Evolutionary conservation across 2,888 invertebrate species (phyloP).

Genomic region (Nomada goodeniana): DNA sequence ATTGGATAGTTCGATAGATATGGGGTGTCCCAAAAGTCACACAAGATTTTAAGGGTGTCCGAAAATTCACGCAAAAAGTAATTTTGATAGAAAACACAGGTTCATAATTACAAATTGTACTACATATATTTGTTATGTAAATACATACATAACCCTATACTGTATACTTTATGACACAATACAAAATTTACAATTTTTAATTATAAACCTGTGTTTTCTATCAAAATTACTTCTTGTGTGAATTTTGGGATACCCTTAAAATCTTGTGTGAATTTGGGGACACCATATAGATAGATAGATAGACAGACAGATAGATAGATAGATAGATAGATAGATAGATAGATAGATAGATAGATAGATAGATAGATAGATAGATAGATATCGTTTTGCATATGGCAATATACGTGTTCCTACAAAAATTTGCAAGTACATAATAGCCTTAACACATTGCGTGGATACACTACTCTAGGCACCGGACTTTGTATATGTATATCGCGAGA

Average conservation of each 20-base stretch:
- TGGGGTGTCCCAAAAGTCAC: not conserved
- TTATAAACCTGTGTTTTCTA: too few relatives aligned
- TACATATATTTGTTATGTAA: too few relatives aligned
- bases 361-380: conserved; percentile 23
- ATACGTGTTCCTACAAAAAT: conserved; percentile 47
- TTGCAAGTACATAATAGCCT: conserved; percentile 39
- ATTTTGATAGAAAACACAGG: too few relatives aligned
- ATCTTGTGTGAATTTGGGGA: too few relatives aligned
- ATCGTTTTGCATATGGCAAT: conserved; percentile 52
- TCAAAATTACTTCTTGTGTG: too few relatives aligned
- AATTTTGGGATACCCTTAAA: too few relatives aligned
- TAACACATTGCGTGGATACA: conserved; percentile 31
- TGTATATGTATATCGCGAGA: not conserved
- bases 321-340: conserved; percentile 17
- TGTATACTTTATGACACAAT: too few relatives aligned
- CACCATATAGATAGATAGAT: not conserved
- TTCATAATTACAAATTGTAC: too few relatives aligned
- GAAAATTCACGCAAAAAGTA: too few relatives aligned
- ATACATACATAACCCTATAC: too few relatives aligned
- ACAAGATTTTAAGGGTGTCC: too few relatives aligned
- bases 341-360: conserved; percentile 7
- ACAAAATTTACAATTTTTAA: too few relatives aligned
- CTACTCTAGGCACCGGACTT: conserved; percentile 18
- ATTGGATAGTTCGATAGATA: conserved; percentile 25
- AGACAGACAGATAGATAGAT: conserved; percentile 13